Evolutionary conservation across 2,888 invertebrate species (phyloP), one percentile per base, ranked within the genome.

Genomic region (Sturmia bella): DNA sequence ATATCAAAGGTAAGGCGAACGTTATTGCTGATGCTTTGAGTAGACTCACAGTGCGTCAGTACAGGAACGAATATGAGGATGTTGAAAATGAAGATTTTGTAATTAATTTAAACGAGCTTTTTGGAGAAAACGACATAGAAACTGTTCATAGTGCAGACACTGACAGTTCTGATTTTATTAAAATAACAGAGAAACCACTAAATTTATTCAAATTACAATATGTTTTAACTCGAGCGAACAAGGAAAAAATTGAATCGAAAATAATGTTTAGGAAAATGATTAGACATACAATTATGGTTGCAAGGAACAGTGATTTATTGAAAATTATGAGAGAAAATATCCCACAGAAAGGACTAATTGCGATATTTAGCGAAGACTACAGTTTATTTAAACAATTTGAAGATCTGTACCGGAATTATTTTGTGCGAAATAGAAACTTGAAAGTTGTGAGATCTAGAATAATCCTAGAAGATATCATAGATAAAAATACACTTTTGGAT

Each of bases 121-220:
- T 41, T 41, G 52, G 41, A 1, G 50, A 64, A 19, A 13, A 57
- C 24, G 39, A 41, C 12, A 52, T 66, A 4, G 52, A 66, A 9
- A 66, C 66, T 21, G 52, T 66, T 4, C 41, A 66, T 15, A 66
- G 66, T 66, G 66, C 52, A 27, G 39, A 66, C 12, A 41, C 52
- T 39, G 41, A 54, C 52, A 66, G 66, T 24, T 39, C 66, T 6
- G 66, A 66, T 39, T 52, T 52, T 5, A 66, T 66, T 9, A 21
- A 9, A 15, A 54, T 54, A 27, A 54, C 66, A 2, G 19, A 54
- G 11, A 52, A 24, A 1, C 66, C 66, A 2, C 3, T 57, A 1
- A 61, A 24, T 48, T 13, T 63, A 32, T 27, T 48, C 9, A 63
- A 63, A 3, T 45, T 61, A 45, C 61, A 61, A 7, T 11, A 45